Evolutionary conservation across 2,113 vertebrate species (phyloP), one percentile per base, ranked within the genome.

Genomic region (Dipodomys spectabilis): DNA sequence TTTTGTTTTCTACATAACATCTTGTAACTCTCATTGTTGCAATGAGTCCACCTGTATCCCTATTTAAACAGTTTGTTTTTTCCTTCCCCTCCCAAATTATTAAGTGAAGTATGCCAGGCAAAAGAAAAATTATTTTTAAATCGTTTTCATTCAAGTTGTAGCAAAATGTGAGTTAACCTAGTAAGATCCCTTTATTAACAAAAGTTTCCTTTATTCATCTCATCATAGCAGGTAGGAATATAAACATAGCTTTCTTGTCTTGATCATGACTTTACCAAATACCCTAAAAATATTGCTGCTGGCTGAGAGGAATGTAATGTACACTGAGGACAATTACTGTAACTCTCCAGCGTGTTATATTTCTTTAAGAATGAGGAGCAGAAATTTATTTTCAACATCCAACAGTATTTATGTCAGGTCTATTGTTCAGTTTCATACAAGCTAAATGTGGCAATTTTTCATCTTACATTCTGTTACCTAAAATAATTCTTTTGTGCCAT

Each of bases 321-420:
- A 82, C 94, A 60, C 39, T 35, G 15, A 15, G 28, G 28, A 82
- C 6, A 85, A 30, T 44, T 20, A 30, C 19, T 71, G 10, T 74
- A 28, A 65, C 15, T 88, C 28, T 60, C 60, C 9, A 53, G 53
- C 77, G 20, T 69, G 1, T 91, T 86, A 65, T 82, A 82, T 16
- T 74, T 60, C 30, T 82, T 92, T 88, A 82, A 91, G 77, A 90
- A 86, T 90, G 30, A 57, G 73, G 18, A 82, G 7, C 16, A 81
- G 32, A 91, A 72, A 68, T 74, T 2, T 93, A 39, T 91, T 93
- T 94, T 87, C 64, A 80, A 83, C 39, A 72, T 49, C 71, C 68
- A 64, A 27, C 8, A 30, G n/a, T 22, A 72, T n/a, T 20, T 86
- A 90, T 22, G 30, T 73, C 45, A 84, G 45, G 35, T 20, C 19